phyloP scores from a whole-genome alignment of 1,140 invertebrate species.

The Halyomorpha halys region DNA sequence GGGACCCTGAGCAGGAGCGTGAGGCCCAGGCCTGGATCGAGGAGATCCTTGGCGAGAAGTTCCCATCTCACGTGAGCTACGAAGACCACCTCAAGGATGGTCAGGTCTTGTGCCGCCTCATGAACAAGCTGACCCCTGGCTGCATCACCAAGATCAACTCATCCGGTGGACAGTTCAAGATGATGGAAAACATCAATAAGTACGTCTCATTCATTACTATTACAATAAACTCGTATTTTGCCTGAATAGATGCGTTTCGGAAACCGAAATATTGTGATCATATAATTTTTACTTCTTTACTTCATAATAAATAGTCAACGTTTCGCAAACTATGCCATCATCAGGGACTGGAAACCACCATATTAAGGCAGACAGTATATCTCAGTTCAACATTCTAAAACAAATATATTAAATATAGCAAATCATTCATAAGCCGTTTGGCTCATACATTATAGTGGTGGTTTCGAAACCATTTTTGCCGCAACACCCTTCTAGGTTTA shows the following conservation, averaged over 20 bases:
- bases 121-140: conserved; percentile 79
- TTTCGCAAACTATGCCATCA: background rate
- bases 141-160: conserved; percentile 75
- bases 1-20: conserved; percentile 69
- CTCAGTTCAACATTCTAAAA: too few species aligned
- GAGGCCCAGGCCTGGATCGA: conserved; percentile 86
- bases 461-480: too few species aligned
- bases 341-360: too few species aligned
- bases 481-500: too few species aligned
- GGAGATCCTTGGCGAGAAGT: conserved; percentile 64
- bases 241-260: too few species aligned
- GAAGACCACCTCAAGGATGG: conserved; percentile 82
- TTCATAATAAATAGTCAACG: background rate
- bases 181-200: conserved; percentile 93
- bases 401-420: too few species aligned
- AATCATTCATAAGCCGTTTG: too few species aligned
- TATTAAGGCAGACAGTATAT: too few species aligned
- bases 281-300: too few species aligned
- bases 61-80: conserved; percentile 47
- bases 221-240: too few species aligned
- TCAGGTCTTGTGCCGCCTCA: conserved; percentile 76
- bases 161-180: conserved; percentile 81
- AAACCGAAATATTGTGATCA: too few species aligned
- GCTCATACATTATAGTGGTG: too few species aligned
- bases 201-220: conserved; percentile 36